Evolutionary conservation across 53 echinoderm and acorn worm genomes (phyloP).

Genomic region (Pentamera pediparva): DNA sequence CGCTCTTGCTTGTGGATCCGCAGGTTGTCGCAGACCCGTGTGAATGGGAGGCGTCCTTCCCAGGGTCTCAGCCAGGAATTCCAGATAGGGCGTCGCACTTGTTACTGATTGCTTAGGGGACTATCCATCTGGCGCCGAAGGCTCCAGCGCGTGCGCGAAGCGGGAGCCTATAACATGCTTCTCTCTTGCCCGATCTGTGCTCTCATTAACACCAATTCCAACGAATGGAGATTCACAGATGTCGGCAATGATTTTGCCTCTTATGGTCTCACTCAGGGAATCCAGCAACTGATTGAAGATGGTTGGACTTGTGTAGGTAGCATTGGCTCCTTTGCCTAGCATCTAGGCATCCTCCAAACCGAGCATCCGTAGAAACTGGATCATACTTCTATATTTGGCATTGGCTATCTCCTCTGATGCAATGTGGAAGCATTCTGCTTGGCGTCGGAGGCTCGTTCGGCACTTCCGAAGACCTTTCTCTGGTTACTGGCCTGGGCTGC

Average conservation of each 20-base stretch:
- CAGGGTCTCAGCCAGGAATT: too few relatives aligned
- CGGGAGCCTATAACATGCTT: too few relatives aligned
- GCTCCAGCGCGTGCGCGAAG: too few relatives aligned
- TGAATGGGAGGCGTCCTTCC: too few relatives aligned
- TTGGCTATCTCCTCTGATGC: background rate
- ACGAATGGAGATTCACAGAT: slow-evolving; percentile 1
- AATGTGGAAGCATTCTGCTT: background rate
- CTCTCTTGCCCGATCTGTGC: slow-evolving; percentile 9
- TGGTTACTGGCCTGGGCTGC: background rate
- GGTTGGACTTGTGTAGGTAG: slow-evolving; percentile 6
- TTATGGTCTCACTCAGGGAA: slow-evolving; percentile 13
- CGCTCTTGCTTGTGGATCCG: too few relatives aligned
- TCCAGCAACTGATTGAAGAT: background rate
- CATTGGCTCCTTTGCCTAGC: background rate
- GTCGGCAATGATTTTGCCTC: background rate
- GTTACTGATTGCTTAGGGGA: too few relatives aligned
- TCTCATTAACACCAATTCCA: slow-evolving; percentile 6
- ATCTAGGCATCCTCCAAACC: background rate
- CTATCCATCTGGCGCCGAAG: too few relatives aligned
- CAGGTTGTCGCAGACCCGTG: too few relatives aligned
- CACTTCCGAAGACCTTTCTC: background rate
- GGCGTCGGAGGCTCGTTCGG: background rate
- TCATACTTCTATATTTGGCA: background rate
- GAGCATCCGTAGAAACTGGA: background rate
- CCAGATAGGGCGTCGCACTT: too few relatives aligned